A percentile compares a stretch with the other conserved stretches of the same genome.
phyloP scores from a whole-genome alignment of 1,140 invertebrate genomes.

The Trichonephila clavipes region DNA sequence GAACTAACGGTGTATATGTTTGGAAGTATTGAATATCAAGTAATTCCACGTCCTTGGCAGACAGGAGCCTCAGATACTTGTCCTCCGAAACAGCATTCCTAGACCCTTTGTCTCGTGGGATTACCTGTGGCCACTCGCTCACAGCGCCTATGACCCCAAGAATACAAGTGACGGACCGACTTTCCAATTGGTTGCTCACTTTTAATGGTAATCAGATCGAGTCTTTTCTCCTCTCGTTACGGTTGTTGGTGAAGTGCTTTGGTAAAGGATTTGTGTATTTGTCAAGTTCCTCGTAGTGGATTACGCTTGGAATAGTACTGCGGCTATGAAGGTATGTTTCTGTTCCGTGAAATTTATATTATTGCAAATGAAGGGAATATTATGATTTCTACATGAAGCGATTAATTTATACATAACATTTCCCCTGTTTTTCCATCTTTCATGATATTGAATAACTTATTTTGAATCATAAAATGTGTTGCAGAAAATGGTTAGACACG shows the following conservation, averaged over 20 bases:
- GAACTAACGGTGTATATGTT: neutral
- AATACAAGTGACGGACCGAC: neutral
- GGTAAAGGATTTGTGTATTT: neutral
- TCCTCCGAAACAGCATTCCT: neutral
- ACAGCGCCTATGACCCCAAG: neutral
- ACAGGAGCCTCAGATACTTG: constrained; percentile 4
- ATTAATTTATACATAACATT: too few relatives aligned
- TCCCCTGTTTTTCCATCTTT: too few relatives aligned
- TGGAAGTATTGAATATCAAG: constrained; percentile 5
- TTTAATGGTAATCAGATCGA: constrained; percentile 9
- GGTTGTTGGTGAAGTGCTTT: neutral
- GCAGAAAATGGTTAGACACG: too few relatives aligned
- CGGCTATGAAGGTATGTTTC: too few relatives aligned
- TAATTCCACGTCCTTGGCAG: neutral
- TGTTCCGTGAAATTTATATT: too few relatives aligned
- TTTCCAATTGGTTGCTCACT: constrained; percentile 25
- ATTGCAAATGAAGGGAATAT: too few relatives aligned
- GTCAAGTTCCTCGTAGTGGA: neutral
- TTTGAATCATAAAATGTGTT: too few relatives aligned
- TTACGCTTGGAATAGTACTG: neutral
- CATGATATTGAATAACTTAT: too few relatives aligned
- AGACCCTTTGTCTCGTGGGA: constrained; percentile 9
- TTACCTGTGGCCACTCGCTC: neutral
- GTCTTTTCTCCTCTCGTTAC: too few relatives aligned
- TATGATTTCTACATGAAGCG: too few relatives aligned